These are phyloP conservation scores for Tetranychus cinnabarinus DNA, from an alignment of 1,140 invertebrate genomes.

Conservation along the genomic window DNA sequence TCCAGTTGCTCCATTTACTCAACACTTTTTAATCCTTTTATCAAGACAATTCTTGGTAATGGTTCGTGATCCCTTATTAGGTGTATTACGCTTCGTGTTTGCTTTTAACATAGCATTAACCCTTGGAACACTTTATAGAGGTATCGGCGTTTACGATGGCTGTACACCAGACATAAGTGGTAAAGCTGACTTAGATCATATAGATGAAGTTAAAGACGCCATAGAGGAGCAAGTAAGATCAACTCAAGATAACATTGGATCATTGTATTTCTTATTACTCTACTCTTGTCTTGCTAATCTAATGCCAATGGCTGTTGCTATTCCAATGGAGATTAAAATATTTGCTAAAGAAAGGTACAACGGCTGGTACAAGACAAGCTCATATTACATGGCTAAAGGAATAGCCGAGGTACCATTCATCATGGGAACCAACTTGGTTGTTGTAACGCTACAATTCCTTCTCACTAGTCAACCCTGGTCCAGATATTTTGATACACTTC, in stretches of 20 bases:
- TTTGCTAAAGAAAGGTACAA: conserved; percentile 67
- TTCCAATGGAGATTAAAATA: not conserved
- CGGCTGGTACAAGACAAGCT: conserved; percentile 24
- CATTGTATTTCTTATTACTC: not conserved
- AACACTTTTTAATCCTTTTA: not conserved
- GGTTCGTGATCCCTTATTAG: not conserved
- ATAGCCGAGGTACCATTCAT: conserved; percentile 2
- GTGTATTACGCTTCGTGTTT: not conserved
- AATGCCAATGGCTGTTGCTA: not conserved
- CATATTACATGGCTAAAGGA: not conserved
- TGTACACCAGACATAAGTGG: not conserved
- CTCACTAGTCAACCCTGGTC: conserved; percentile 17
- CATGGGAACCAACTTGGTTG: not conserved
- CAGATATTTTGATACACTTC: not conserved
- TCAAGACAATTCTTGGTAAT: not conserved
- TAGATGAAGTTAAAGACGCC: not conserved
- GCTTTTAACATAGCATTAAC: not conserved
- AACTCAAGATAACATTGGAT: not conserved
- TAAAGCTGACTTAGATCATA: not conserved
- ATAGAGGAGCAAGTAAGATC: not conserved
- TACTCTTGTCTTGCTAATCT: not conserved
- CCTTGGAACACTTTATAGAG: not conserved
- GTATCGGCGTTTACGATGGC: not conserved
- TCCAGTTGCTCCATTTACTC: not conserved
- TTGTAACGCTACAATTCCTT: not conserved